These are phyloP conservation scores for Pagrus major DNA, from an alignment of 2,113 vertebrate genomes.

Conservation along the genomic window DNA sequence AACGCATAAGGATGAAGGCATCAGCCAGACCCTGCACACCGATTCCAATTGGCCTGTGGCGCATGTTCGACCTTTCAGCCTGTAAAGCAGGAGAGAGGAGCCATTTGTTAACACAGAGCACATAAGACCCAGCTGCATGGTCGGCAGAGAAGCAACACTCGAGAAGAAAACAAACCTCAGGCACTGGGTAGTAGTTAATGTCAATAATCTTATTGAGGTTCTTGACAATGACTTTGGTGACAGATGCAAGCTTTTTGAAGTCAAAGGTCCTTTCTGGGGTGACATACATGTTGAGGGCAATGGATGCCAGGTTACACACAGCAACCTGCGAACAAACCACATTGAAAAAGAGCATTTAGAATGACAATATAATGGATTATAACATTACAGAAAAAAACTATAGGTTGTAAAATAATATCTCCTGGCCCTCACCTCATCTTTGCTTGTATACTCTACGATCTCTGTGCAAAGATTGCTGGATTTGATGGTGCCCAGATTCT, in stretches of 20 bases:
- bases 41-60: slow-evolving; percentile 94
- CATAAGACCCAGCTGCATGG: neutral
- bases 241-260: slow-evolving; percentile 91
- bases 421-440: slow-evolving; percentile 88
- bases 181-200: slow-evolving; percentile 96
- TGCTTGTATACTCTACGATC: slow-evolving; percentile 94
- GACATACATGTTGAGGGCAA: slow-evolving; percentile 98
- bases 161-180: slow-evolving; percentile 85
- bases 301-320: slow-evolving; percentile 95
- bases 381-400: neutral
- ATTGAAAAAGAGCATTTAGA: neutral
- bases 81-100: slow-evolving; percentile 58
- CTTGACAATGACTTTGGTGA: slow-evolving; percentile 93
- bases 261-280: slow-evolving; percentile 91
- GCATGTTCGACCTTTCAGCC: slow-evolving; percentile 93
- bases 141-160: neutral
- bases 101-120: neutral
- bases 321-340: slow-evolving; percentile 85
- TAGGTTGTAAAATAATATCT: neutral
- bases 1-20: slow-evolving; percentile 96
- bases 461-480: slow-evolving; percentile 97
- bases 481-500: slow-evolving; percentile 98
- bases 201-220: slow-evolving; percentile 99
- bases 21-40: slow-evolving; percentile 97
- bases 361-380: neutral